Evolutionary conservation across 2,113 vertebrate species (phyloP), one percentile per base, ranked within the genome.

Genomic region (Lycaon pictus): DNA sequence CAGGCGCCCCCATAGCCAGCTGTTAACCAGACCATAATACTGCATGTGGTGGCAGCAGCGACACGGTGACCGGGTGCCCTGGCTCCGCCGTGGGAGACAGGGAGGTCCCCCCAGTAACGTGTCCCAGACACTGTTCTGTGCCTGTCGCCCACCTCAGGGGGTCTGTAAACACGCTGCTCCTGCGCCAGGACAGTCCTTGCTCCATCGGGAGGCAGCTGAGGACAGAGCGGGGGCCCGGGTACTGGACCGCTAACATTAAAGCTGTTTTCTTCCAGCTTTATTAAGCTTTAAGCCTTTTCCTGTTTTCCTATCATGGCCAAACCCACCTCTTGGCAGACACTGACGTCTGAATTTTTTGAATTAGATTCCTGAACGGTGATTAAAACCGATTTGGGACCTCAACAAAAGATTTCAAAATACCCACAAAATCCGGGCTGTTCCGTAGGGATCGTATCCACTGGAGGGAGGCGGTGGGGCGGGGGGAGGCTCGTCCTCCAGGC

Each of bases 251-350:
- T 87, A 80, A 82, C 90, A 97, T 55, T 96, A 96, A 98, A 97
- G 56, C 92, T 93, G 81, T 97, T 98, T 98, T 98, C 97, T 98
- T 74, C 92, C 98, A 97, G 97, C 90, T 96, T 98, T 98, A 97
- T 97, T 98, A 96, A 96, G 96, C 98, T 97, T 93, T 92, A 97
- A 98, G 97, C 84, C 94, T 91, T 98, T 98, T 98, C 98, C 98
- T 98, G 98, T 98, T 99, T 98, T 98, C 89, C 92, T 80, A 72
- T 95, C 92, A 37, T 29, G 93, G 98, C 93, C 97, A 98, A 98
- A 29, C 60, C 94, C 98, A 95, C 97, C 84, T 97, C 97, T 97
- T 98, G 98, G 98, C 97, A 98, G 95, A 97, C 95, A 35, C 32
- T 62, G 29, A 96, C 82, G 89, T 7, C 91, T 79, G 94, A 97